A percentile compares a stretch with the other conserved stretches of the same genome.
These are phyloP conservation scores for Clarias magur DNA, from an alignment of 2,113 vertebrate genomes.

Conservation along the genomic window DNA sequence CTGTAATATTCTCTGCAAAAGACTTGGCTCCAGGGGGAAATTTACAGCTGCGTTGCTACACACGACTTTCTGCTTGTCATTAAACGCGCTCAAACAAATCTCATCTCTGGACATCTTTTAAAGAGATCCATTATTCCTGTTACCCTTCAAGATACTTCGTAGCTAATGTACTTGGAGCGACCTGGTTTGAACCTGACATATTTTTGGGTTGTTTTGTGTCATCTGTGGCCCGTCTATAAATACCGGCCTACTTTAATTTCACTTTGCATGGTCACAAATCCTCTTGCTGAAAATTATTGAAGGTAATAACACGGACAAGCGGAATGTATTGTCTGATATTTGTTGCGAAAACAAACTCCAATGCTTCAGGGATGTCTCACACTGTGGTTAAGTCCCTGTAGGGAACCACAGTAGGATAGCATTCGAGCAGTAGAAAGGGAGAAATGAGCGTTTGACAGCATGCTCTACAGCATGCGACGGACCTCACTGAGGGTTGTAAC, in stretches of 20 bases:
- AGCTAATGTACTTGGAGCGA: constrained; percentile 10
- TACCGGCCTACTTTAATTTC: constrained; percentile 8
- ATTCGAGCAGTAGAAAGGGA: not conserved
- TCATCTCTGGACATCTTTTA: constrained; percentile 40
- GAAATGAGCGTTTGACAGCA: constrained; percentile 31
- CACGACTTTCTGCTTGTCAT: constrained; percentile 54
- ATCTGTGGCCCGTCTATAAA: not conserved
- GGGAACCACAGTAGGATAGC: constrained; percentile 29
- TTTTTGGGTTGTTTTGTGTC: constrained; percentile 29
- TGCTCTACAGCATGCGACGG: constrained; percentile 19
- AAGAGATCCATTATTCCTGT: constrained; percentile 11
- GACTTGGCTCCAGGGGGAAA: constrained; percentile 44
- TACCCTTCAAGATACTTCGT: constrained; percentile 5
- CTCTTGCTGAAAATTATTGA: constrained; percentile 4
- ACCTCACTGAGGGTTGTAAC: constrained; percentile 34
- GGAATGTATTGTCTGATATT: constrained; percentile 12
- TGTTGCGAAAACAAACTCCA: constrained; percentile 36
- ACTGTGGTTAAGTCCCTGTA: constrained; percentile 29
- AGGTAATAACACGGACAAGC: constrained; percentile 19
- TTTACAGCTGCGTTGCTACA: constrained; percentile 51
- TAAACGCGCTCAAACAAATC: constrained; percentile 53
- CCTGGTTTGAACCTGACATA: constrained; percentile 17
- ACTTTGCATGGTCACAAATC: constrained; percentile 4
- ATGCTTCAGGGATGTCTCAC: constrained; percentile 13
- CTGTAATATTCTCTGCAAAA: constrained; percentile 48